These are phyloP conservation scores for Dendrocopos noguchii DNA, from an alignment of 2,113 vertebrate species.

Conservation along the genomic window DNA sequence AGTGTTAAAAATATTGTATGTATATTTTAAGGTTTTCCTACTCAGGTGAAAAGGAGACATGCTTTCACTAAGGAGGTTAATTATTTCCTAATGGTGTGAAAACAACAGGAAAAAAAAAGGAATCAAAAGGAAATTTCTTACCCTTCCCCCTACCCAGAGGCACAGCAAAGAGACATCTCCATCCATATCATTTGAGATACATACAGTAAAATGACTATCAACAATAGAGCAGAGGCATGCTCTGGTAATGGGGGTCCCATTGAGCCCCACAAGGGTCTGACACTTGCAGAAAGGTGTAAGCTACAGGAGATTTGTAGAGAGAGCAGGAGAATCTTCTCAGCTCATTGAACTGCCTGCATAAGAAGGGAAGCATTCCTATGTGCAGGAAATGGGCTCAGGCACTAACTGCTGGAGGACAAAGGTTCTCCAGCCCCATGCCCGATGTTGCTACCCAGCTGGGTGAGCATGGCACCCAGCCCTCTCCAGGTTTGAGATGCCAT, in stretches of 20 bases:
- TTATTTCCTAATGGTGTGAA: slow-evolving; percentile 78
- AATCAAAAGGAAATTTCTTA: slow-evolving; percentile 64
- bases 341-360: not conserved
- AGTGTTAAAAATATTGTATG: slow-evolving; percentile 76
- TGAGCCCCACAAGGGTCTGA: not conserved
- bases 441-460: not conserved
- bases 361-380: not conserved
- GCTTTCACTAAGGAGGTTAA: slow-evolving; percentile 74
- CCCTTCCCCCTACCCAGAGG: slow-evolving; percentile 49
- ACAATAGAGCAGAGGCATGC: not conserved
- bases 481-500: not conserved
- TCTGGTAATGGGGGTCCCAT: not conserved
- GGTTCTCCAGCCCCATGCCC: accelerated
- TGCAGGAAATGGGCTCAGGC: not conserved
- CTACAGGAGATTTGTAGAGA: not conserved
- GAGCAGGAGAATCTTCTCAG: not conserved
- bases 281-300: not conserved
- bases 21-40: slow-evolving; percentile 77
- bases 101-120: slow-evolving; percentile 50
- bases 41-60: slow-evolving; percentile 74
- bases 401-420: not conserved
- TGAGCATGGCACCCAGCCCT: not conserved
- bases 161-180: not conserved
- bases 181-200: not conserved
- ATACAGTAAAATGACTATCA: not conserved